These are phyloP conservation scores for Periophthalmus magnuspinnatus DNA, from an alignment of 2,797 vertebrate genomes.

Conservation along the genomic window DNA sequence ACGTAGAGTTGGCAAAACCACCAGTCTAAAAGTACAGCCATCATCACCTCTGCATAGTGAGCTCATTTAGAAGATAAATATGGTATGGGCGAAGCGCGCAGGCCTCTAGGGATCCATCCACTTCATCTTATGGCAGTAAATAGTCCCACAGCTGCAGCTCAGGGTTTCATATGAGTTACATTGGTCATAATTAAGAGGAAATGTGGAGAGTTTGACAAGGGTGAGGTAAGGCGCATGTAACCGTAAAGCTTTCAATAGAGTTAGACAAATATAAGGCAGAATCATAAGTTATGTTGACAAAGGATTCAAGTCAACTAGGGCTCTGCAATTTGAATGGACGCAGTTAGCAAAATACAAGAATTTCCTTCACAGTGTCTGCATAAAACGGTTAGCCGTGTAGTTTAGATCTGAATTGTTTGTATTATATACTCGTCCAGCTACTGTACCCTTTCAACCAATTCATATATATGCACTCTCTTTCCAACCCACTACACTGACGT, in stretches of 20 bases:
- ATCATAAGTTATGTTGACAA: no score
- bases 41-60: background rate
- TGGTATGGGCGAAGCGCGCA: background rate
- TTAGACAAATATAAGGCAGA: background rate
- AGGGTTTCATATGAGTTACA: constrained; percentile 7
- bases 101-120: constrained; percentile 3
- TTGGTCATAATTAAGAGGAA: constrained; percentile 12
- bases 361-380: no score
- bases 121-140: background rate
- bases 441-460: no score
- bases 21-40: constrained; percentile 8
- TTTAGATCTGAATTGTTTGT: no score
- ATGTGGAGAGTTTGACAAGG: background rate
- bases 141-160: background rate
- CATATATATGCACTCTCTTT: no score
- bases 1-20: background rate
- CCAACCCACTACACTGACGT: no score
- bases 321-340: no score
- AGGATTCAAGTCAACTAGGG: no score
- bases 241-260: background rate
- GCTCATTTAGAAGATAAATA: constrained; percentile 22
- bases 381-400: no score
- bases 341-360: no score
- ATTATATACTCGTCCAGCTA: no score
- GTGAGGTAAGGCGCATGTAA: constrained; percentile 11